Evolutionary conservation across 2,113 vertebrate genomes (phyloP).

Genomic region (Monopterus albus): DNA sequence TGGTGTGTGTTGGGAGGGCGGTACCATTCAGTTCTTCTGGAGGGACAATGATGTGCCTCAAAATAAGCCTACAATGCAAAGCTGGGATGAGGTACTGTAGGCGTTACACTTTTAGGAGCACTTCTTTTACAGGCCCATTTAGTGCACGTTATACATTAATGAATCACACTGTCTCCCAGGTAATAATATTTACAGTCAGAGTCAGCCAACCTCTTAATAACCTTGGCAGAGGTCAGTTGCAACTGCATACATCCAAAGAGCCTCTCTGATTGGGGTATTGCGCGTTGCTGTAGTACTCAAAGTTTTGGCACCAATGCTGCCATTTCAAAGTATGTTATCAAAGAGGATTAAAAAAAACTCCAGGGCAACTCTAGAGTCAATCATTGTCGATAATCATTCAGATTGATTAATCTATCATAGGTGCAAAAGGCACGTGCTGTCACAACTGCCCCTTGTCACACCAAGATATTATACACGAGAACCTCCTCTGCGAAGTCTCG

Average conservation of each 20-base stretch:
- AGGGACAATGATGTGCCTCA: conserved; percentile 21
- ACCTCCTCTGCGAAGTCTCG: conserved; percentile 58
- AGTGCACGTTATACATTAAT: conserved; percentile 62
- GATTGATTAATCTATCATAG: conserved; percentile 70
- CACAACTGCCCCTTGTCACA: conserved; percentile 69
- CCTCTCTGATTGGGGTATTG: conserved; percentile 65
- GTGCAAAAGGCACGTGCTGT: conserved; percentile 83
- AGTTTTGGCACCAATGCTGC: conserved; percentile 74
- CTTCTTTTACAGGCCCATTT: conserved; percentile 44
- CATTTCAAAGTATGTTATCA: conserved; percentile 70
- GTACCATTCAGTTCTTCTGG: conserved; percentile 18
- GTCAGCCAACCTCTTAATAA: conserved; percentile 51
- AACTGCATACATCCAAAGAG: conserved; percentile 67
- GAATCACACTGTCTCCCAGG: conserved; percentile 36
- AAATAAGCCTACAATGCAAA: conserved; percentile 18
- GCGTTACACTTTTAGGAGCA: conserved; percentile 39
- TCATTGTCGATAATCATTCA: conserved; percentile 79
- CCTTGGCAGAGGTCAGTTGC: conserved; percentile 71
- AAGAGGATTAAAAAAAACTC: conserved; percentile 69
- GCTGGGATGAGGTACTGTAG: conserved; percentile 60
- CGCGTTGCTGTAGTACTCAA: conserved; percentile 59
- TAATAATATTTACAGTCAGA: conserved; percentile 70
- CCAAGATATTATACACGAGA: conserved; percentile 61
- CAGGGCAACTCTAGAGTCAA: conserved; percentile 72
- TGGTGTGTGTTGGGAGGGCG: conserved; percentile 1